Base-by-base conservation (phyloP, 1,140 invertebrate species). In the Plodia interpunctella region DNA sequence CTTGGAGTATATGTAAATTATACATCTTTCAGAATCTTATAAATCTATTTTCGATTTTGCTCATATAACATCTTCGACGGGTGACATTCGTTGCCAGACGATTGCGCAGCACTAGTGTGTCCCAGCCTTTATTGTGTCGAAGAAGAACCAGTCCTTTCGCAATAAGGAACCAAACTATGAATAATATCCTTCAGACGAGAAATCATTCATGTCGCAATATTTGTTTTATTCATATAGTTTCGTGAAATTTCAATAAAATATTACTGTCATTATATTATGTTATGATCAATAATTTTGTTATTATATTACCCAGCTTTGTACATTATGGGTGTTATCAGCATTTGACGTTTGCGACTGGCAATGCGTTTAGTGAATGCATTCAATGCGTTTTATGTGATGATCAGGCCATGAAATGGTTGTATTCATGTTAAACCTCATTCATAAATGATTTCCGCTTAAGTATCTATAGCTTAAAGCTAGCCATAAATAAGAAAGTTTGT, bases 11-110 rank as follows among this genome's bases (percentile, higher is more conserved):
- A n/a, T n/a, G n/a, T n/a, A n/a, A n/a, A n/a, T n/a, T n/a, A n/a
- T n/a, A n/a, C n/a, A n/a, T n/a, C n/a, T n/a, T n/a, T n/a, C n/a
- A n/a, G n/a, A n/a, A n/a, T n/a, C n/a, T n/a, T n/a, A n/a, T n/a
- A n/a, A n/a, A n/a, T n/a, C n/a, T n/a, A n/a, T n/a, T n/a, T n/a
- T n/a, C n/a, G n/a, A n/a, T n/a, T n/a, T n/a, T n/a, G n/a, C n/a
- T 32, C 30, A 32, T 11, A 10, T 32, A 10, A 11, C 30, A 32
- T 6, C 21, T 32, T 51, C 59, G 66, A 62, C 64, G 65, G 64
- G 70, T 44, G 13, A 4, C n/a, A 44, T 44, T 15, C 38, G 8
- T 15, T 44, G 38, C 13, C 38, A 44, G 2, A 15, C 38, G 10
- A n/a, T 44, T 15, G 13, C n/a, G 38, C 38, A 44, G n/a, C n/a